phyloP scores from a whole-genome alignment of 2,113 vertebrate genomes.

The Scatophagus argus region DNA sequence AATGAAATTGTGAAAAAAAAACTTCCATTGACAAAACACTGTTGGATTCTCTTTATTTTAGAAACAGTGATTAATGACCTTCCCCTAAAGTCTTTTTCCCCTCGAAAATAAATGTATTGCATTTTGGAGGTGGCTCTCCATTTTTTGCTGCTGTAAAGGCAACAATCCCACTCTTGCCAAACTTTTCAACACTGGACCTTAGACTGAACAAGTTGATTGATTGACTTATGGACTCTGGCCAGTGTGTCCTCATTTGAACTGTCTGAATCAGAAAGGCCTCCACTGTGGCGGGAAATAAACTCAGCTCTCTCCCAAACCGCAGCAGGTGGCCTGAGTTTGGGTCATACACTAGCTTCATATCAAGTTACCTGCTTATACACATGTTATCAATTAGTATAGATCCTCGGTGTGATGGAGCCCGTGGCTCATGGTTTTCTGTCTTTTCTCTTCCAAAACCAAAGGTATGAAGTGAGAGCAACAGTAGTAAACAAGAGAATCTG shows the following conservation, averaged over 20 bases:
- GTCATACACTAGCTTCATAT: slow-evolving; percentile 66
- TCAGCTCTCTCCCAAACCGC: slow-evolving; percentile 63
- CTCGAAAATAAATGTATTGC: slow-evolving; percentile 22
- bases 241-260: slow-evolving; percentile 77
- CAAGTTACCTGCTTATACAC: slow-evolving; percentile 63
- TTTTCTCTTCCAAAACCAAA: slow-evolving; percentile 28
- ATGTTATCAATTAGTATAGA: slow-evolving; percentile 73
- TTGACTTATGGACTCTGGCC: slow-evolving; percentile 69
- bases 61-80: slow-evolving; percentile 52
- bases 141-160: slow-evolving; percentile 40
- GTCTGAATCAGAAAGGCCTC: slow-evolving; percentile 64
- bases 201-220: slow-evolving; percentile 58
- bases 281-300: slow-evolving; percentile 55
- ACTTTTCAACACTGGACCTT: slow-evolving; percentile 47
- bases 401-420: slow-evolving; percentile 38
- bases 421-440: slow-evolving; percentile 48
- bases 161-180: slow-evolving; percentile 19
- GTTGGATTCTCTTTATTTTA: slow-evolving; percentile 48
- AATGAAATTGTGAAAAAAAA: slow-evolving; percentile 40
- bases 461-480: slow-evolving; percentile 26
- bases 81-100: slow-evolving; percentile 14
- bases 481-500: slow-evolving; percentile 46
- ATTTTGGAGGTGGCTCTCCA: slow-evolving; percentile 17
- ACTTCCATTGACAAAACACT: slow-evolving; percentile 50
- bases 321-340: slow-evolving; percentile 82